Conservation (phyloP, 2,888 invertebrate genomes). For the Melinaea menophilus region DNA sequence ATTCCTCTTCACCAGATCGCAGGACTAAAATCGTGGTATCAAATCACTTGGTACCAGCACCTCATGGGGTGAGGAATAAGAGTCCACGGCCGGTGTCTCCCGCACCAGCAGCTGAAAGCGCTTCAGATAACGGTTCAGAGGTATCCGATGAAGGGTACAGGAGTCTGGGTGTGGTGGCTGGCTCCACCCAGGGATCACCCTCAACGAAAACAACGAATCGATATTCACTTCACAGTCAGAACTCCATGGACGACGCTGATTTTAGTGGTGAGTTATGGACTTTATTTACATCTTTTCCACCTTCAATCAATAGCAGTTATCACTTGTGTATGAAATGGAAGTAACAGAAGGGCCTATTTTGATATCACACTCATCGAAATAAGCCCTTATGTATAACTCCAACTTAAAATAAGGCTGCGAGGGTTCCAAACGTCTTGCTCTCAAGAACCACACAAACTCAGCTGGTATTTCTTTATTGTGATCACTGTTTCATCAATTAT, state of each 20-base stretch:
- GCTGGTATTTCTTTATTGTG: too few relatives aligned
- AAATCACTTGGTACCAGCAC: slow-evolving; percentile 72
- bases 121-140: slow-evolving; percentile 89
- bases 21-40: slow-evolving; percentile 60
- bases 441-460: too few relatives aligned
- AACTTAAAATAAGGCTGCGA: too few relatives aligned
- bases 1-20: slow-evolving; percentile 67
- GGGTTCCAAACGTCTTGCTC: too few relatives aligned
- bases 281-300: neutral
- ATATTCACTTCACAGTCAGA: slow-evolving; percentile 84
- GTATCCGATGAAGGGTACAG: slow-evolving; percentile 92
- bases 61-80: slow-evolving; percentile 63
- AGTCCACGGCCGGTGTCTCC: slow-evolving; percentile 75
- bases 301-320: too few relatives aligned
- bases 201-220: slow-evolving; percentile 78
- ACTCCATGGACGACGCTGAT: slow-evolving; percentile 85
- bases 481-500: too few relatives aligned
- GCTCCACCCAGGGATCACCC: slow-evolving; percentile 71
- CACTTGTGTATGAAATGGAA: too few relatives aligned
- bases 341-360: too few relatives aligned
- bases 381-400: too few relatives aligned
- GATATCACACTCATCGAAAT: too few relatives aligned
- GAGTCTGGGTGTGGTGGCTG: slow-evolving; percentile 83
- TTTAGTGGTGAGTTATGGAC: slow-evolving; percentile 76
- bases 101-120: slow-evolving; percentile 77